phyloP scores from a whole-genome alignment of 2,888 invertebrate genomes.

The Noctua janthina region DNA sequence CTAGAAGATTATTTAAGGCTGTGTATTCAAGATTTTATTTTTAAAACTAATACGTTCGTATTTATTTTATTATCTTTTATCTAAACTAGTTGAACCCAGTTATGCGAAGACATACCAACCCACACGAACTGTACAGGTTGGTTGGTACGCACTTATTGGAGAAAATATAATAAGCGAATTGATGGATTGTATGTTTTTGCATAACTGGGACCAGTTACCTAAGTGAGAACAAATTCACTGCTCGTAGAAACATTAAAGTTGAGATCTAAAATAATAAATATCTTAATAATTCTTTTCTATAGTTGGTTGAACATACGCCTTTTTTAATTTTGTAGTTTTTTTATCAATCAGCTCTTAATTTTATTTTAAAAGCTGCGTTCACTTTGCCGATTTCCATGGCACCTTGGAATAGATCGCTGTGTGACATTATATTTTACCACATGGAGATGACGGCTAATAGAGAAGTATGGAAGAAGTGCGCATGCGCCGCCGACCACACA shows the following conservation, averaged over 20 bases:
- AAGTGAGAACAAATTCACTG: slow-evolving; percentile 33
- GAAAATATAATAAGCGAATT: not conserved
- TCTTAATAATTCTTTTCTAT: not conserved
- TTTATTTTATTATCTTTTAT: slow-evolving; percentile 37
- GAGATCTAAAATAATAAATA: not conserved
- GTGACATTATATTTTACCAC: not conserved
- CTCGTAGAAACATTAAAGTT: not conserved
- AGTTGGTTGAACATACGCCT: not conserved
- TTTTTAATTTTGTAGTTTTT: not conserved
- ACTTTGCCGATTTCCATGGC: not conserved
- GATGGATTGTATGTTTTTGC: slow-evolving; percentile 4
- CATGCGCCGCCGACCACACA: too few species aligned
- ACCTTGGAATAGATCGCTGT: too few species aligned
- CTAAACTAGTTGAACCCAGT: slow-evolving; percentile 8
- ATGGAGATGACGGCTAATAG: not conserved
- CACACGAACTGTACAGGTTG: not conserved
- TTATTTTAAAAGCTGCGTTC: not conserved
- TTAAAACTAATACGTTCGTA: slow-evolving; percentile 12
- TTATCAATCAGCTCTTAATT: not conserved
- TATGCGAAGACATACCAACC: slow-evolving; percentile 2
- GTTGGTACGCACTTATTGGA: not conserved
- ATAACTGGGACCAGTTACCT: not conserved
- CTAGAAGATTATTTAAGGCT: slow-evolving; percentile 53
- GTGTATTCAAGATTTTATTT: slow-evolving; percentile 53
- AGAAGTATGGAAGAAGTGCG: too few species aligned